These are phyloP conservation scores for Therioaphis trifolii DNA, from an alignment of 2,888 invertebrate genomes.

Conservation along the genomic window DNA sequence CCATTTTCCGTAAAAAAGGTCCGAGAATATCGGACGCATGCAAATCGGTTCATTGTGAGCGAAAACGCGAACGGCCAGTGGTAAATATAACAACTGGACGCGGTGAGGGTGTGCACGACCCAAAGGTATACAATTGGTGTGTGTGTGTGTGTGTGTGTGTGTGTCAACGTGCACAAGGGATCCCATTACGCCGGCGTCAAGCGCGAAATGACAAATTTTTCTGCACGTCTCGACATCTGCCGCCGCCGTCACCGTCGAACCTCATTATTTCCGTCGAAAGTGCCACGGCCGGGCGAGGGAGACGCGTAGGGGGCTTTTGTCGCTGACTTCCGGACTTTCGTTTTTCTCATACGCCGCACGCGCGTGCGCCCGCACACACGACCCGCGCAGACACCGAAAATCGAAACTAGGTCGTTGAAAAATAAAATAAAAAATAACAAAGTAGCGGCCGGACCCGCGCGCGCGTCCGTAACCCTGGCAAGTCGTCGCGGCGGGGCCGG, in stretches of 20 bases:
- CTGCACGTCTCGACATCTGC: conserved; percentile 37
- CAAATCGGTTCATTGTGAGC: conserved; percentile 39
- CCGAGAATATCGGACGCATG: conserved; percentile 26
- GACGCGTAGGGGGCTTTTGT: neutral
- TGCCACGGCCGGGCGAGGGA: neutral
- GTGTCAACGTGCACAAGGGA: too few relatives aligned
- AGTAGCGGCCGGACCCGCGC: neutral
- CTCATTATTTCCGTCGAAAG: neutral
- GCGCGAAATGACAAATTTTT: conserved; percentile 29
- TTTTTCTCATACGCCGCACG: neutral
- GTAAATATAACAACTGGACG: too few relatives aligned
- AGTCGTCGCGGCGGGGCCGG: neutral
- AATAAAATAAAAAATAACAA: conserved; percentile 2
- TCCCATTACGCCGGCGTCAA: neutral
- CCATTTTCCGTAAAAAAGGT: too few relatives aligned
- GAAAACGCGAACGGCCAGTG: neutral
- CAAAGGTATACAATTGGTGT: neutral
- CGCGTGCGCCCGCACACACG: neutral
- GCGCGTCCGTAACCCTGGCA: conserved; percentile 38
- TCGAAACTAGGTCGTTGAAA: conserved; percentile 25
- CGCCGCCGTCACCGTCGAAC: neutral
- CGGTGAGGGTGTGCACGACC: neutral
- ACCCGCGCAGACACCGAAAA: neutral
- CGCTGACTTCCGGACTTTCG: neutral
- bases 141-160: neutral